A percentile compares a stretch with the other conserved stretches of the same genome.
These are phyloP conservation scores for Geodia barretti DNA, from an alignment of 37 sponge, comb jelly and placozoan genomes.

Conservation along the genomic window DNA sequence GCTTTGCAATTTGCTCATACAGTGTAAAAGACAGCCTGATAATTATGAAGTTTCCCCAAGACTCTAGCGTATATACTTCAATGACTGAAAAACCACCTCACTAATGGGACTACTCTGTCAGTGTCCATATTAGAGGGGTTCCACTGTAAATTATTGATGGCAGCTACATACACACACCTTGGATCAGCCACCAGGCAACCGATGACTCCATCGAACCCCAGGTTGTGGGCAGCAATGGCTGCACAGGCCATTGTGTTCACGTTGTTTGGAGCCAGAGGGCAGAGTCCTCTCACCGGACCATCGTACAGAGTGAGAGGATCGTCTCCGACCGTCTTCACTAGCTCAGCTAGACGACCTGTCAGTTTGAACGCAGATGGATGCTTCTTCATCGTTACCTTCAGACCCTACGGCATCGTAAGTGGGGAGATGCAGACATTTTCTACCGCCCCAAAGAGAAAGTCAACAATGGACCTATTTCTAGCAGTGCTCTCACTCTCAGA, in stretches of 20 bases:
- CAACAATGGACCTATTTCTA: neutral
- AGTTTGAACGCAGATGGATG: conserved; percentile 89
- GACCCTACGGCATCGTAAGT: conserved; percentile 38
- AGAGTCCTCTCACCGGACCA: conserved; percentile 87
- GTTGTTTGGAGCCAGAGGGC: conserved; percentile 92
- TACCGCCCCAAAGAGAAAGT: neutral
- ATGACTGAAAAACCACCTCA: no score
- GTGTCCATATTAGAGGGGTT: no score
- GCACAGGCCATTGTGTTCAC: conserved; percentile 95
- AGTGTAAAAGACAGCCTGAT: no score
- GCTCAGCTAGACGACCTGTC: conserved; percentile 60
- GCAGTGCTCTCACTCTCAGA: conserved; percentile 49
- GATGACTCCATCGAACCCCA: conserved; percentile 75
- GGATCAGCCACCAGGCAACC: conserved; percentile 83
- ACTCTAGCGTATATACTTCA: no score
- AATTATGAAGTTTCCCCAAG: no score
- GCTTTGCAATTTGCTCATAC: no score
- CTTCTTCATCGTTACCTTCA: conserved; percentile 92
- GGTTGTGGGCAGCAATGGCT: conserved; percentile 90
- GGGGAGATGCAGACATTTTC: neutral
- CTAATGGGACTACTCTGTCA: no score
- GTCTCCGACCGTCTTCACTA: conserved; percentile 38
- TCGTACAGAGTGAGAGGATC: conserved; percentile 66
- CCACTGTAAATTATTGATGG: conserved; percentile 10
- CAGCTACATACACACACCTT: conserved; percentile 34